Conservation (phyloP, 2,888 invertebrate species). For the Cremastinae sp. region DNA sequence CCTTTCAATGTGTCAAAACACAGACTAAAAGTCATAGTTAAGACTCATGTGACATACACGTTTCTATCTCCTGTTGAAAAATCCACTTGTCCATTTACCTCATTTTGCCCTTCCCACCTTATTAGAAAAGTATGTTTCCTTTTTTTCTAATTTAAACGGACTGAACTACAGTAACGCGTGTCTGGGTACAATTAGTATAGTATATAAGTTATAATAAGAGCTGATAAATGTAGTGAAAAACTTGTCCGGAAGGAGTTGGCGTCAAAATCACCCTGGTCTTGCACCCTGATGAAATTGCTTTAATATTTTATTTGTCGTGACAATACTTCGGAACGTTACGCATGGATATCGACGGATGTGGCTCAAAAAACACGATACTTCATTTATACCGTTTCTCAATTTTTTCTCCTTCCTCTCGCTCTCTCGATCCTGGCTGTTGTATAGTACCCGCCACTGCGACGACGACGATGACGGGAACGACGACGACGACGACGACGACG, state of each 20-base stretch:
- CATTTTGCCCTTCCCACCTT: no score
- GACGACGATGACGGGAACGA: constrained; percentile 14
- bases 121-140: no score
- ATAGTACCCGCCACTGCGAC: neutral
- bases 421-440: neutral
- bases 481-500: constrained; percentile 17
- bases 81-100: no score
- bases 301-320: constrained; percentile 14
- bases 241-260: neutral
- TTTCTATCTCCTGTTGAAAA: no score
- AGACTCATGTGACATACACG: no score
- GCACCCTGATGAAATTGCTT: neutral
- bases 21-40: no score
- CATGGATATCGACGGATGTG: constrained; percentile 29
- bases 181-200: no score
- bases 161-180: no score
- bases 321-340: constrained; percentile 6
- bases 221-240: neutral
- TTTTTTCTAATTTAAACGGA: no score
- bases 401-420: constrained; percentile 4
- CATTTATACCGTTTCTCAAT: constrained; percentile 50
- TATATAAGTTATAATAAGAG: no score
- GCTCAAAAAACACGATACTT: constrained; percentile 40
- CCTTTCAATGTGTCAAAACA: no score
- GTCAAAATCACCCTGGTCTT: neutral